Evolutionary conservation across 2,113 vertebrate species (phyloP), one percentile per base, ranked within the genome.

Genomic region (Tragelaphus strepsiceros): DNA sequence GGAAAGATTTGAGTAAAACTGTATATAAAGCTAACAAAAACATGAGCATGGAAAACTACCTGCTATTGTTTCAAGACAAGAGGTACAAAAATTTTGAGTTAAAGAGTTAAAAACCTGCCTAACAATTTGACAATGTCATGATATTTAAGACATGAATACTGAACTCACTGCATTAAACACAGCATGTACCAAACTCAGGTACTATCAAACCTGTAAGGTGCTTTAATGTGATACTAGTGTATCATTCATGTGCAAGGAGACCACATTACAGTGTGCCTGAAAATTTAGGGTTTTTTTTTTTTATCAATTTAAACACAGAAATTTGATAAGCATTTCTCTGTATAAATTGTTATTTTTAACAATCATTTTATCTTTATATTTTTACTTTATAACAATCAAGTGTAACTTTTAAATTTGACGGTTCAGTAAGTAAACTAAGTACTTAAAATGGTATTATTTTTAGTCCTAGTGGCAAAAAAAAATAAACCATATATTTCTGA

Each of bases 291-390:
- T 91, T 64, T 43, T 6, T 46, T 39, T 39, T 39, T 64, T 80
- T 32, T 74, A 82, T 88, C 46, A 88, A 46, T 46, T 64, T 83
- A 91, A 78, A 67, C 1, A 4, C 49, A 7, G 88, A 96, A 96
- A 83, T 78, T 5, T 64, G 49, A 77, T 30, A 78, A 94, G 51
- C 51, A 80, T 84, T 91, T 87, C 21, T 83, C 22, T 56, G 90
- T 82, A 90, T n/a, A 82, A 83, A 17, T 87, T 80, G 21, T 91
- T 92, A 93, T 58, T 95, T 93, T 93, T 82, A 95, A 71, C 3
- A 62, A 46, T 87, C 13, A 93, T n/a, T 93, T 82, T 56, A 88
- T 71, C 64, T 71, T 71, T 21, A 71, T 21, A 61, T 28, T 59
- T 35, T 74, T 87, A 92, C 17, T 67, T 10, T 67, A 21, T 21